These are phyloP conservation scores for Alca torda DNA, from an alignment of 2,797 vertebrate species.

Conservation along the genomic window DNA sequence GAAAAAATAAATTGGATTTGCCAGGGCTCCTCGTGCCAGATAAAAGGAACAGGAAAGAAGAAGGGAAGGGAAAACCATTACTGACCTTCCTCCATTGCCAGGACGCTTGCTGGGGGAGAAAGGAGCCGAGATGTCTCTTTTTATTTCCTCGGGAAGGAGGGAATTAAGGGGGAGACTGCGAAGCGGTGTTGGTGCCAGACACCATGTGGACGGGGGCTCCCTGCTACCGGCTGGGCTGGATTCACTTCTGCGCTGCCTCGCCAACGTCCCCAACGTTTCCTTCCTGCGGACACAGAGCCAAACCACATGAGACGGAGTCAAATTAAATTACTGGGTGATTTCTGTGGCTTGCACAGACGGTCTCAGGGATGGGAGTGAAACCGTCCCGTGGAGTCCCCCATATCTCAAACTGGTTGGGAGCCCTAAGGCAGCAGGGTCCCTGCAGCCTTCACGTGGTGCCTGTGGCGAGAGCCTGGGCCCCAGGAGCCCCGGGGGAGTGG, in stretches of 20 bases:
- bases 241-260: background rate
- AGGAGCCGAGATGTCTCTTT: background rate
- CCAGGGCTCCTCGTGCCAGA: conserved; percentile 7
- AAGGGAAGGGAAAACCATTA: background rate
- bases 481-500: background rate
- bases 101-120: background rate
- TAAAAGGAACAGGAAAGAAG: conserved; percentile 15
- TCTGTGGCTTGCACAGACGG: background rate
- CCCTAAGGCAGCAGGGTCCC: background rate
- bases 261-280: background rate
- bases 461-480: background rate
- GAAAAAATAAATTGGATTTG: conserved; percentile 62
- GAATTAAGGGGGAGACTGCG: background rate
- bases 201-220: background rate
- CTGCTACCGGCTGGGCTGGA: rapidly evolving
- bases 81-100: background rate
- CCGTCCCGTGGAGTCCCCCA: background rate
- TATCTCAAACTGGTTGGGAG: background rate
- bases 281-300: background rate
- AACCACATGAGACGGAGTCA: background rate
- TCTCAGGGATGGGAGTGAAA: background rate
- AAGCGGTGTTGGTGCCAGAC: background rate
- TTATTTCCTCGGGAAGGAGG: background rate
- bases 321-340: background rate
- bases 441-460: background rate